Base-by-base conservation (phyloP, 1,140 invertebrate genomes). In the Zaprionus capensis region DNA sequence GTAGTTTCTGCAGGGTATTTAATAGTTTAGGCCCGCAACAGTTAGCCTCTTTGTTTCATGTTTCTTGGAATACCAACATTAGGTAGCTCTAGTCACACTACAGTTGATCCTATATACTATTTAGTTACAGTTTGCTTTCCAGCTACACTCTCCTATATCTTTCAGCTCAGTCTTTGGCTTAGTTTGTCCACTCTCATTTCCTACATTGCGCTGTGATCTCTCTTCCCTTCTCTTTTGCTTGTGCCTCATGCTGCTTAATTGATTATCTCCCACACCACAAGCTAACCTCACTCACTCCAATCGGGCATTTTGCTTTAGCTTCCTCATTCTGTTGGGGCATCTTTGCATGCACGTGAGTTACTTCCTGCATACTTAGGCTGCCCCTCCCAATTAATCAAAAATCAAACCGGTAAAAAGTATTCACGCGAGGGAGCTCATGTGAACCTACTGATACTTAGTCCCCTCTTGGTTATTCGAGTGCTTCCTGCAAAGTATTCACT, bases 371-470 rank as follows among this genome's bases (percentile, higher is more conserved):
- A 78, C 72, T 83, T 82, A 71, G 66, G 57, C 38, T 20, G 44
- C 55, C 64, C 59, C 82, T 46, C 69, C 77, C 58, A 80, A 87
- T 82, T 82, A 86, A 80, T 83, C 80, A 86, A 87, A 80, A 81
- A 82, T 76, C 57, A 72, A 71, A 81, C 31, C 64, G 73, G 80
- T 73, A 69, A 79, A 62, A 69, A 49, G 38, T 69, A 79, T 85
- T 76, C 82, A 85, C 78, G 82, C 82, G 82, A 17, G 36, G 36
- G n/a, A 31, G 41, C 9, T n/a, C 57, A 56, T 38, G 28, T 51
- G 58, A 41, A 31, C 55, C 58, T 63, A 53, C n/a, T 61, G 81
- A 80, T 77, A 28, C 26, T 28, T 7, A 67, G 76, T 66, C 65
- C 62, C 72, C 62, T 63, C 66, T 53, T n/a, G 38, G n/a, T 7